phyloP scores from a whole-genome alignment of 2,797 vertebrate genomes.

The Malurus leucopterus region DNA sequence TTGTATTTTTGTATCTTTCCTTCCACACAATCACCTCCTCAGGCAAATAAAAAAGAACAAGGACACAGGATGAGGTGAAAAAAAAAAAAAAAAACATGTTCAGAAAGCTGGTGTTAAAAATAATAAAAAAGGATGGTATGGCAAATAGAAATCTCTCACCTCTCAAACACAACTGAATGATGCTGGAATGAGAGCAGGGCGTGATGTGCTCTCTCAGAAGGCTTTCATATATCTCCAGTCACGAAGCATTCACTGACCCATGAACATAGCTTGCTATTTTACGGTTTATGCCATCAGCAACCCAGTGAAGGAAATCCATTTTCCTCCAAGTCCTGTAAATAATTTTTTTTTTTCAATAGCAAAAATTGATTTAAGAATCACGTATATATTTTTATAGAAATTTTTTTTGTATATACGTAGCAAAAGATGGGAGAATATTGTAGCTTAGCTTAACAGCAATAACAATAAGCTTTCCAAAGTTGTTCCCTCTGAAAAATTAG shows the following conservation, averaged over 20 bases:
- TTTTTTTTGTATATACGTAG: not conserved
- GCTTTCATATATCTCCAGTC: not conserved
- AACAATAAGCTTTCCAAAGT: not conserved
- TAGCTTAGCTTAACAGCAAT: not conserved
- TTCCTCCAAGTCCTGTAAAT: not conserved
- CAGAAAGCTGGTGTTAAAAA: not conserved
- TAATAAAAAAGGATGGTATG: not conserved
- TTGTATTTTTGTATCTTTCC: not conserved
- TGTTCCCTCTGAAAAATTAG: not conserved
- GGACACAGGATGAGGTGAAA: fast-evolving
- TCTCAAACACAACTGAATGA: not conserved
- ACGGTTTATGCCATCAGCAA: not conserved
- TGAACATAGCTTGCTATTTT: not conserved
- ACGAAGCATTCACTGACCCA: not conserved
- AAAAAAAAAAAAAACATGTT: not conserved
- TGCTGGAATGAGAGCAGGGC: not conserved
- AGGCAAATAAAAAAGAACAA: not conserved
- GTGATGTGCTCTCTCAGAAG: not conserved
- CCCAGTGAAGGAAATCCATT: not conserved
- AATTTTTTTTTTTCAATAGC: not conserved
- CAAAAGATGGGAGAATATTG: not conserved
- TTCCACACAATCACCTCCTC: not conserved
- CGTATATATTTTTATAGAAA: not conserved
- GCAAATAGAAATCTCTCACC: conserved; percentile 13
- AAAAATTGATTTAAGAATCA: not conserved